phyloP scores from a whole-genome alignment of 92 coral and sea anemone species.

The Muricea muricata region DNA sequence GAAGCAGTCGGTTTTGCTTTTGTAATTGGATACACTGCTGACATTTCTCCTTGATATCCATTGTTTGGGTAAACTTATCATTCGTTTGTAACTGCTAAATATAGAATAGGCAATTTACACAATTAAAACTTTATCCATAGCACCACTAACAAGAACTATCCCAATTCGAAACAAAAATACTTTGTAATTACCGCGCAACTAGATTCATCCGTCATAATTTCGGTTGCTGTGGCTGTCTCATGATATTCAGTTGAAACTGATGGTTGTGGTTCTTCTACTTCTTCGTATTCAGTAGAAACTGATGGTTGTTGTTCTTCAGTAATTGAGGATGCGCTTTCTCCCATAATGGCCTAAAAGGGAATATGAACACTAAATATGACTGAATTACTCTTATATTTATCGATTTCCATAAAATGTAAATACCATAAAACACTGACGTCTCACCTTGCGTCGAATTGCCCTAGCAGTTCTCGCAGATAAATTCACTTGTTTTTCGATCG shows the following conservation, averaged over 20 bases:
- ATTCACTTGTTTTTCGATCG: background rate
- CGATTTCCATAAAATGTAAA: background rate
- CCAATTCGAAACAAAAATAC: too few species aligned
- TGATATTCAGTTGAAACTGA: too few species aligned
- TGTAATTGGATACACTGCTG: background rate
- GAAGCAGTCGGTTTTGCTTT: constrained; percentile 1
- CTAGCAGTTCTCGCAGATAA: background rate
- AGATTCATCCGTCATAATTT: too few species aligned
- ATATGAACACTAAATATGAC: too few species aligned
- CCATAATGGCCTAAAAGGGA: too few species aligned
- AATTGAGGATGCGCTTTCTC: too few species aligned
- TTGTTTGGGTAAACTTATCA: constrained; percentile 4
- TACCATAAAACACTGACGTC: background rate
- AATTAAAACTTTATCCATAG: background rate
- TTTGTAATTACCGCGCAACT: too few species aligned
- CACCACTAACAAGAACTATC: background rate
- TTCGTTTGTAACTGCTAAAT: background rate
- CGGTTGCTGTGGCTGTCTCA: too few species aligned
- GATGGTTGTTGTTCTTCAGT: too few species aligned
- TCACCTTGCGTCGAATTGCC: background rate
- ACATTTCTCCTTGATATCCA: background rate
- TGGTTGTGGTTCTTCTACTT: too few species aligned
- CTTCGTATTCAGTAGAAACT: too few species aligned
- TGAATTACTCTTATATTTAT: background rate
- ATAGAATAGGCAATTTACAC: background rate